A percentile compares a stretch with the other conserved stretches of the same genome.
phyloP scores from a whole-genome alignment of 2,113 vertebrate species.

The Alaudala cheleensis region DNA sequence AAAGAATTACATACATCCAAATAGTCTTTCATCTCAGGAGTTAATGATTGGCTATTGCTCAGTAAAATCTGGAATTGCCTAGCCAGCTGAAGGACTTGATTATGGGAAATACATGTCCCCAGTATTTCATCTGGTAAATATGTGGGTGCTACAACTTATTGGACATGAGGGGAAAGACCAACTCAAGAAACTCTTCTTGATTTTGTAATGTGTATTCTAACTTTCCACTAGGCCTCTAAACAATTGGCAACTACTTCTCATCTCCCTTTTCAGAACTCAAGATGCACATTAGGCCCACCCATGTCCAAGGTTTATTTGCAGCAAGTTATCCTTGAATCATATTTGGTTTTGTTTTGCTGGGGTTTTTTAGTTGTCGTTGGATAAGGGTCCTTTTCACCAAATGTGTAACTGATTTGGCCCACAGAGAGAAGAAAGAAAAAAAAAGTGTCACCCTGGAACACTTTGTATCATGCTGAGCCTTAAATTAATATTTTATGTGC shows the following conservation, averaged over 20 bases:
- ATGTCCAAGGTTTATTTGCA: neutral
- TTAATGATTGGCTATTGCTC: neutral
- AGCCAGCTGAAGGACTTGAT: neutral
- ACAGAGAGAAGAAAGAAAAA: neutral
- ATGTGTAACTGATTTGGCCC: neutral
- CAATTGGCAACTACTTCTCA: neutral
- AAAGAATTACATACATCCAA: neutral
- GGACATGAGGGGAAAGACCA: neutral
- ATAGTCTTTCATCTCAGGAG: neutral
- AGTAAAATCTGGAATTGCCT: neutral
- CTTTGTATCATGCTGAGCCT: neutral
- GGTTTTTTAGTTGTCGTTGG: neutral
- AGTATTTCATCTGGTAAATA: neutral
- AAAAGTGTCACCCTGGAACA: neutral
- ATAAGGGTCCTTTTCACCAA: neutral
- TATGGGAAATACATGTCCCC: neutral
- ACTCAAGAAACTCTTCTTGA: neutral
- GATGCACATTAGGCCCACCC: neutral
- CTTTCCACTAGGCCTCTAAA: neutral
- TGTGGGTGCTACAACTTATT: neutral
- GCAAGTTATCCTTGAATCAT: neutral
- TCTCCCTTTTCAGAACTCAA: neutral
- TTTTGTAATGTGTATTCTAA: neutral
- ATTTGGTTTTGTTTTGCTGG: neutral
- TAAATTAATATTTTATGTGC: conserved; percentile 42